phyloP scores from a whole-genome alignment of 2,888 invertebrate species.

The Rhamnusium bicolor region DNA sequence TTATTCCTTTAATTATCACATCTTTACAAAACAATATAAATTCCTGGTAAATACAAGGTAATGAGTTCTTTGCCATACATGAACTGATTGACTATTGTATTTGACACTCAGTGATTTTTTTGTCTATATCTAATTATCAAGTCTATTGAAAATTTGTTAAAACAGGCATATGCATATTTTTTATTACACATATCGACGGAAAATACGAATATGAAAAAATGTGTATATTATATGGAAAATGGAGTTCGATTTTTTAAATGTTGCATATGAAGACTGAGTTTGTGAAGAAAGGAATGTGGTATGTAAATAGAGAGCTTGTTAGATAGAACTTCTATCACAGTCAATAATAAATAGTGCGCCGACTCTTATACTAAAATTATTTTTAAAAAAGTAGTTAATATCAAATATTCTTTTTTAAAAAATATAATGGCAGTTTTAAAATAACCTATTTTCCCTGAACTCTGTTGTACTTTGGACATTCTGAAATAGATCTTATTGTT shows the following conservation, averaged over 20 bases:
- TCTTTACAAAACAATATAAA: conserved; percentile 10
- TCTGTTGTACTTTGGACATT: conserved; percentile 55
- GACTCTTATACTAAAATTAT: conserved; percentile 40
- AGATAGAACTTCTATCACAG: conserved; percentile 65
- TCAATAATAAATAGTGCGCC: conserved; percentile 58
- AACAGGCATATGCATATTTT: background rate
- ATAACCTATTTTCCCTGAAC: conserved; percentile 55
- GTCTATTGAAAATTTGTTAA: background rate
- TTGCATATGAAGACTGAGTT: background rate
- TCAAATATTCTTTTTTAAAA: conserved; percentile 14
- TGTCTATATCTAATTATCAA: background rate
- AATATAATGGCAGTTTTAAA: conserved; percentile 51
- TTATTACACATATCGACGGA: background rate
- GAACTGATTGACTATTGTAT: background rate
- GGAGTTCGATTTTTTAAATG: conserved; percentile 21
- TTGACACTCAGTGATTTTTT: conserved; percentile 21
- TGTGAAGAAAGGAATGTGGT: conserved; percentile 59
- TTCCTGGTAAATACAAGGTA: background rate
- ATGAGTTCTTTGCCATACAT: background rate
- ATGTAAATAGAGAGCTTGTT: conserved; percentile 62
- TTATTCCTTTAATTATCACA: conserved; percentile 36
- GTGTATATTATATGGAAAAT: conserved; percentile 7
- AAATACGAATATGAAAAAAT: conserved; percentile 10
- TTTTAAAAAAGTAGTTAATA: conserved; percentile 27
- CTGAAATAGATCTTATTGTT: conserved; percentile 9